Evolutionary conservation across 2,797 vertebrate species (phyloP), one percentile per base, ranked within the genome.

Genomic region (Clangula hyemalis): DNA sequence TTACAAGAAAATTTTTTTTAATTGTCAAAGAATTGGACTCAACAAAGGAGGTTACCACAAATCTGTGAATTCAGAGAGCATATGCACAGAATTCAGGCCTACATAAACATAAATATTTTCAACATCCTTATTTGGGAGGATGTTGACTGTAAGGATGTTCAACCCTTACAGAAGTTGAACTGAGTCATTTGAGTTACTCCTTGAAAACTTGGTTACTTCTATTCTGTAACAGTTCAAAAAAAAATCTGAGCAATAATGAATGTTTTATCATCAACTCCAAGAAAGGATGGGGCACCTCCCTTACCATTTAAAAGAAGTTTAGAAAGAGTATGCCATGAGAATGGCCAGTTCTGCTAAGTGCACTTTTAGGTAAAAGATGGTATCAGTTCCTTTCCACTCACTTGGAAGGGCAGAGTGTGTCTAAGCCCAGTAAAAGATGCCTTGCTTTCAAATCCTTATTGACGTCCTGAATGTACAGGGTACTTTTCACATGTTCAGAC

Each of bases 401-500:
- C 77, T 97, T 96, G 86, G 83, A 96, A 91, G 58, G 85, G 60
- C 83, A 87, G 80, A 96, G 62, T 3, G 4, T 94, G 39, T 71
- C 93, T 94, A 90, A 95, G 91, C 58, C 36, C 49, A 71, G 18
- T 75, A 76, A 94, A 94, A 75, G 65, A 68, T 90, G 60, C 15
- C 10, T 75, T 69, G 43, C 85, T 94, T 96, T 96, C 79, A 93
- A 93, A 95, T 86, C 93, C 62, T 93, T 51, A 65, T 45, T 92
- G 73, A 39, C 81, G 60, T 94, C 77, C 81, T 96, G 79, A 16
- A 57, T 94, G 96, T 95, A 74, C 53, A 82, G 53, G 36, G 43
- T 79, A 49, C 13, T 96, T 97, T 96, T 95, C 66, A 93, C 70
- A 57, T 94, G 27, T 89, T 94, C 91, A 91, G 49, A 69, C 74